Evolutionary conservation across 2,113 vertebrate genomes (phyloP), one percentile per base, ranked within the genome.

Genomic region (Microcebus lehilahytsara): DNA sequence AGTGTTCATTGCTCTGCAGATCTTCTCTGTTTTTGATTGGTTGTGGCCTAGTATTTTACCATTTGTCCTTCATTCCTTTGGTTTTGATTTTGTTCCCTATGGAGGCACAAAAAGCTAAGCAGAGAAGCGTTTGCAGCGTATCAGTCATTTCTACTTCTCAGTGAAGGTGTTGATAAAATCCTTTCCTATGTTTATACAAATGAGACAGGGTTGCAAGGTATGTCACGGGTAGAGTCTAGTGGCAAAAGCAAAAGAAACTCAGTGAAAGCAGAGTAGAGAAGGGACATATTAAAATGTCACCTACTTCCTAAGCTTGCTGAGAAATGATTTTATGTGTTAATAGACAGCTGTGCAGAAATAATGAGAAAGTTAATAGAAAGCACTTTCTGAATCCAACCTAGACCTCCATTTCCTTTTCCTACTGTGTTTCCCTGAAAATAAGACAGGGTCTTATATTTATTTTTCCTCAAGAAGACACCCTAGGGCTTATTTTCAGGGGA

Each of bases 271-370:
- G 67, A 27, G 12, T 13, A 64, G n/a, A 74, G 79, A 83, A 79
- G 5, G 2, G 3, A 22, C 53, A 0, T 60, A 30, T 62, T 71
- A 77, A 91, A 91, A 84, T 51, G n/a, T 53, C 34, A 17, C 42
- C 75, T 77, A 49, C n/a, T 90, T 89, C 51, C 42, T 67, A 69
- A 77, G 9, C 42, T 46, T 30, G 23, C n/a, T 69, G 69, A 81
- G 81, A 80, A 93, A 53, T 72, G 66, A 77, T 74, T 84, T 72
- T 32, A 40, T 90, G 40, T 90, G 30, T 69, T 91, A 64, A 67
- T n/a, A 53, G 79, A 3, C 42, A 96, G 71, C 6, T 95, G 80
- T 87, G 25, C 51, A 95, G 64, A 92, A 86, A 71, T 91, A 91
- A 74, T 46, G 69, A 80, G 79, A 92, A 85, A 89, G 46, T 51